Conservation (phyloP, 1,140 invertebrate species). For the Drosophila prosaltans region DNA sequence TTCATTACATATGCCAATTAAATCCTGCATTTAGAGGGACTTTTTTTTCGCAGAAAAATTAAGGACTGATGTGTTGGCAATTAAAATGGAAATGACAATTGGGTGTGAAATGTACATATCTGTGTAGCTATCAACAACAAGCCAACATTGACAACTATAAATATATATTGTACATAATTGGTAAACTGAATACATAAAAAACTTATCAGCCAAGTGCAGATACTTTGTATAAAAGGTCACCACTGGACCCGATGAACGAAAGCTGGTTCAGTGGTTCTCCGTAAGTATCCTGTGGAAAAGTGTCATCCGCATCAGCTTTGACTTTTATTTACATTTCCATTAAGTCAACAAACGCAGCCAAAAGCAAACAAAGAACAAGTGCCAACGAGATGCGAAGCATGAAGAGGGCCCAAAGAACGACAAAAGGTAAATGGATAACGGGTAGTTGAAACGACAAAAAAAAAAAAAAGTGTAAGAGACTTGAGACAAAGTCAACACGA, state of each 20-base stretch:
- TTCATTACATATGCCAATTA: conserved; percentile 43
- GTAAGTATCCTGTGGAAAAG: not conserved
- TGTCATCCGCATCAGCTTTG: conserved; percentile 38
- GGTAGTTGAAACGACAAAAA: conserved; percentile 14
- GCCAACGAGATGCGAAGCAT: conserved; percentile 1
- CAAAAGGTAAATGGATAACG: conserved; percentile 23
- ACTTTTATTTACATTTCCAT: conserved; percentile 63
- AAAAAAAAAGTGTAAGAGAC: conserved; percentile 35
- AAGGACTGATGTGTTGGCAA: conserved; percentile 61
- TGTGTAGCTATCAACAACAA: not conserved
- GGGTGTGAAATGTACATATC: conserved; percentile 26
- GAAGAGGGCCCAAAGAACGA: not conserved
- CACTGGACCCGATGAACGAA: not conserved
- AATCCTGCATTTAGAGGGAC: conserved; percentile 29
- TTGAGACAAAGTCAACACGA: conserved; percentile 68
- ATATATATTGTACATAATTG: not conserved
- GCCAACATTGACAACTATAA: conserved; percentile 7
- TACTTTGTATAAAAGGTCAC: not conserved
- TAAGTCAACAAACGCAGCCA: conserved; percentile 47
- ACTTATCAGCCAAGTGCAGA: conserved; percentile 39
- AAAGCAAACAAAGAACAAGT: conserved; percentile 27
- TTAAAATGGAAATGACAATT: conserved; percentile 47
- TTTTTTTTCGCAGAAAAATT: conserved; percentile 39
- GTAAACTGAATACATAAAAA: conserved; percentile 27
- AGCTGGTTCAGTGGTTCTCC: not conserved